Evolutionary conservation across 2,797 vertebrate genomes (phyloP), one percentile per base, ranked within the genome.

Genomic region (Hippocampus kuda): DNA sequence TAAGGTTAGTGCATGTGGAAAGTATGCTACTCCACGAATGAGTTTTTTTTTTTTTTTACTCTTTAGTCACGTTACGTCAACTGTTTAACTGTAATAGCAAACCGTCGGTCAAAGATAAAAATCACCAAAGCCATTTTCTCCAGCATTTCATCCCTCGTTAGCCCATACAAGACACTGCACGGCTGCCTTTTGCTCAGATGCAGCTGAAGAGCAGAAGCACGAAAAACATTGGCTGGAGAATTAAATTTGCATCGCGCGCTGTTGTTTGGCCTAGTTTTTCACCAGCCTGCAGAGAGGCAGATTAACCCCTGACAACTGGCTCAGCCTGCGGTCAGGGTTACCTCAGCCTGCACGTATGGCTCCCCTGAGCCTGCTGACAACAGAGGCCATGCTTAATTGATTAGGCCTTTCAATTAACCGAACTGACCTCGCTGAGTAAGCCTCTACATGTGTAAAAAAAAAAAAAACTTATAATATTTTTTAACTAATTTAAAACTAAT

Each of bases 361-460:
- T 73, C 73, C 83, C 73, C 71, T 65, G 75, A 75, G 72, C 62
- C 0, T 0, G 22, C 69, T 61, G 53, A 81, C 82, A 73, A 75
- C 71, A 74, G 77, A 80, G 72, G 68, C 67, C 75, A 81, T 84
- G 71, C 76, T 83, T 89, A 87, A 90, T 91, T 89, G 77, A 91
- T 90, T 83, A 84, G 67, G 67, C 70, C 48, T 74, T 85, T 88
- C 81, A 89, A 84, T 90, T 88, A 88, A 77, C 70, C 24, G 86
- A 87, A 91, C 84, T 86, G 72, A 75, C 71, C 68, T 54, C 68
- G 69, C 72, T 72, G 46, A 75, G 6, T 61, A 61, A 61, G 59
- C 63, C 63, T 27, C n/a, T 18, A 1, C 41, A 18, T 27, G 62
- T 63, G 42, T 42, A 64, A 64, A n/a, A 61, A 24, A 42, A 20